Evolutionary conservation across 2,888 invertebrate genomes (phyloP), one percentile per base, ranked within the genome.

Genomic region (Acrocera orbiculus): DNA sequence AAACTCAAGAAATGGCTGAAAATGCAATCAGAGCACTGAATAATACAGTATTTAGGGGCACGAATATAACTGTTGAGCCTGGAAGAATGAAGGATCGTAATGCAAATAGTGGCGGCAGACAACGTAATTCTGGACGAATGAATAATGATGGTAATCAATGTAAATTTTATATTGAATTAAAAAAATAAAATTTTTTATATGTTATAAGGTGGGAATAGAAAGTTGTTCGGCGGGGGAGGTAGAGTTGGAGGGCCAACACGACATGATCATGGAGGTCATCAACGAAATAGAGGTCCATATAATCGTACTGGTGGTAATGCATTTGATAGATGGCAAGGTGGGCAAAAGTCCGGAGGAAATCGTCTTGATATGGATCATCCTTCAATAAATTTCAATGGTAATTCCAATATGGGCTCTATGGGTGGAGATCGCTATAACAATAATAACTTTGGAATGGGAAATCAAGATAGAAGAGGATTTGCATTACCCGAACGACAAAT

Each of bases 11-110:
- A 32, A 76, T 86, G 58, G 89, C 89, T 4, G 67, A 73, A 28
- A 73, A 73, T 35, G 87, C 89, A 1, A 83, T 86, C 45, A 69
- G 75, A 41, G 79, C 74, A 19, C 61, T 89, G 19, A 78, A 89
- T 57, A 82, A 82, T 47, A 67, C 74, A 2, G 73, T 74, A 30
- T 85, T 89, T 56, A 83, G 83, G 61, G 87, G 87, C 16, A 75
- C 75, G 32, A 70, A 73, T 39, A 82, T 89, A 46, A 77, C 80
- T 38, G 89, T 89, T 4, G 87, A 89, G 56, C 73, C 76, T 43
- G 81, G 81, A 2, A 69, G 81, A 26, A 76, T 79, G 32, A 81
- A 81, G 56, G 76, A 78, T 39, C 68, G 67, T 11, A 61, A 67
- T 47, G 56, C 37, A 46, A 46, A 54, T 40, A 53, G 58, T 37